A percentile compares a stretch with the other conserved stretches of the same genome.
These are phyloP conservation scores for Heterohyrax brucei DNA, from an alignment of 2,797 vertebrate species.

Conservation along the genomic window DNA sequence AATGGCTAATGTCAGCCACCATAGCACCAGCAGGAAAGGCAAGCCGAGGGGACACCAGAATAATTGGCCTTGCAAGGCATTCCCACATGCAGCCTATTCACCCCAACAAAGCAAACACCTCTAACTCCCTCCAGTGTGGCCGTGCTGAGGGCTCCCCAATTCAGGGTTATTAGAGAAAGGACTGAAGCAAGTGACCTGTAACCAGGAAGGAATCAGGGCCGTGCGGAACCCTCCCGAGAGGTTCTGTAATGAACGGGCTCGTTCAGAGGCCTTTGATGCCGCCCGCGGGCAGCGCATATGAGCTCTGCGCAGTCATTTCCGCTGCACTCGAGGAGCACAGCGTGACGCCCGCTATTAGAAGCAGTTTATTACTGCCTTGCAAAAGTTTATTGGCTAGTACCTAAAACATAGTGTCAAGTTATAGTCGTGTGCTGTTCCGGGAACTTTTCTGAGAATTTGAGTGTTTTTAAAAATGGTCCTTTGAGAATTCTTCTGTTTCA, in stretches of 20 bases:
- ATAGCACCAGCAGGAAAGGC: neutral
- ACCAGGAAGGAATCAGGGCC: neutral
- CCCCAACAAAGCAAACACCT: neutral
- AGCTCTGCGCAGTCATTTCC: slow-evolving; percentile 85
- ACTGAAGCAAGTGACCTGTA: neutral
- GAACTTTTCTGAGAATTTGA: slow-evolving; percentile 88
- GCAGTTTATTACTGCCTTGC: slow-evolving; percentile 88
- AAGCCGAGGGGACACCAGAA: neutral
- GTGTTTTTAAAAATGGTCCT: slow-evolving; percentile 85
- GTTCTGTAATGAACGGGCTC: slow-evolving; percentile 42
- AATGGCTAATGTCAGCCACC: neutral
- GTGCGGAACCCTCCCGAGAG: slow-evolving; percentile 59
- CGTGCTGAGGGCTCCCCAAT: slow-evolving; percentile 19
- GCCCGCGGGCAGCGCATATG: slow-evolving; percentile 30
- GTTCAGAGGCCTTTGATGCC: slow-evolving; percentile 58
- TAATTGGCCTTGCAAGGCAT: neutral
- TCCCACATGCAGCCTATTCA: neutral
- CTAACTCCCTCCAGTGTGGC: neutral
- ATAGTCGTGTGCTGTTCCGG: slow-evolving; percentile 87
- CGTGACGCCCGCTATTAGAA: slow-evolving; percentile 84
- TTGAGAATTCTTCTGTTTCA: slow-evolving; percentile 83
- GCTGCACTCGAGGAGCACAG: slow-evolving; percentile 87
- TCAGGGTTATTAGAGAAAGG: slow-evolving; percentile 53
- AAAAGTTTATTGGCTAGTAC: slow-evolving; percentile 89
- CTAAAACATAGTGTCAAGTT: slow-evolving; percentile 89